Evolutionary conservation across 2,888 invertebrate genomes (phyloP).

Genomic region (Amphiduros pacificus): DNA sequence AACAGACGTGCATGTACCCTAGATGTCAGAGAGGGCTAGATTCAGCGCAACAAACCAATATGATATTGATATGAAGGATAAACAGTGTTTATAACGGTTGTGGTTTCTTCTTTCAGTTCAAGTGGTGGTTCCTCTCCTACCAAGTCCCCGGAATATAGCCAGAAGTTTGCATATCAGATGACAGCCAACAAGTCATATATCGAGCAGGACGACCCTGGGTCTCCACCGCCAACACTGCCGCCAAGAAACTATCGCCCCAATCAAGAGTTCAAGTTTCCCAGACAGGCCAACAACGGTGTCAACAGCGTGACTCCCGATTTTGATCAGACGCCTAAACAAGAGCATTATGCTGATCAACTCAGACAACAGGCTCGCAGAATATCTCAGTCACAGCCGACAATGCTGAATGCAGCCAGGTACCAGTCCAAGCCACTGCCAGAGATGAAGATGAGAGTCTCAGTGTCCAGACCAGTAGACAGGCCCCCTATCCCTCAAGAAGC

Average conservation of each 20-base stretch:
- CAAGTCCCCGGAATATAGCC: conserved; percentile 5
- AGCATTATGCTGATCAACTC: conserved; percentile 26
- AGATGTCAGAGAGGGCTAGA: too few species aligned
- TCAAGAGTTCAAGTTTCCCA: background rate
- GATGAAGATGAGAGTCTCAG: conserved; percentile 12
- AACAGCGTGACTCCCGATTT: conserved; percentile 2
- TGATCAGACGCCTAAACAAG: conserved; percentile 21
- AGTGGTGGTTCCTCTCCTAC: conserved; percentile 5
- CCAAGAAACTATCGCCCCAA: conserved; percentile 23
- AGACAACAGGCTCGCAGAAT: conserved; percentile 17
- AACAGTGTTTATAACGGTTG: background rate
- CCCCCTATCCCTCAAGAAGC: conserved; percentile 22
- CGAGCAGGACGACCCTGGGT: conserved; percentile 11
- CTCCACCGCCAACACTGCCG: conserved; percentile 20
- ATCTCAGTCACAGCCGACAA: conserved; percentile 16
- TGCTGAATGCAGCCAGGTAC: conserved; percentile 8
- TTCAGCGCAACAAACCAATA: too few species aligned
- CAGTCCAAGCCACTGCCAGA: conserved; percentile 19
- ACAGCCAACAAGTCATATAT: conserved; percentile 13
- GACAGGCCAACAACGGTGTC: background rate
- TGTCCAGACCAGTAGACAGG: conserved; percentile 25
- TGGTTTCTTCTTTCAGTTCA: conserved; percentile 7
- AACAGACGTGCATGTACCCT: too few species aligned
- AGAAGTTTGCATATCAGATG: conserved; percentile 18
- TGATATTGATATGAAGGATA: too few species aligned